These are phyloP conservation scores for Esox niger DNA, from an alignment of 2,113 vertebrate genomes.

Conservation along the genomic window DNA sequence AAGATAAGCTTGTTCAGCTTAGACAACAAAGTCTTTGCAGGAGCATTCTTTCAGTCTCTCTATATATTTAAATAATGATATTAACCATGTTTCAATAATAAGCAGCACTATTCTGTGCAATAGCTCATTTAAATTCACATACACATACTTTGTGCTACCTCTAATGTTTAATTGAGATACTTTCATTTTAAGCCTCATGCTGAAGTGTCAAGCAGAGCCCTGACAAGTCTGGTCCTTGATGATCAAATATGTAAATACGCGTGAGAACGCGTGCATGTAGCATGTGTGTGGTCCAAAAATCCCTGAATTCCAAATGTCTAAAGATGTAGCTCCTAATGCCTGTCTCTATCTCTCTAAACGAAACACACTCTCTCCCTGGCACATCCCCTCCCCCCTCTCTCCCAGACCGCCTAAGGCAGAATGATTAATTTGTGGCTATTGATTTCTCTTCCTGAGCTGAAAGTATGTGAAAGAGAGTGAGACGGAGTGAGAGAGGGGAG, in stretches of 20 bases:
- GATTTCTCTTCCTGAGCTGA: constrained; percentile 68
- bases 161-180: neutral
- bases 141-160: neutral
- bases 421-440: constrained; percentile 75
- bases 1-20: constrained; percentile 47
- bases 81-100: neutral
- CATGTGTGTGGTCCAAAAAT: constrained; percentile 22
- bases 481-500: constrained; percentile 17
- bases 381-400: constrained; percentile 13
- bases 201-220: neutral
- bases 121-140: neutral
- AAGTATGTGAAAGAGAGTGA: constrained; percentile 32
- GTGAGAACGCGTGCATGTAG: neutral
- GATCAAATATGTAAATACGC: neutral
- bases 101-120: neutral
- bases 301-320: constrained; percentile 26
- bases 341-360: constrained; percentile 37
- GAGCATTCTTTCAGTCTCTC: constrained; percentile 32
- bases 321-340: constrained; percentile 35
- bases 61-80: constrained; percentile 2
- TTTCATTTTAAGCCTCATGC: neutral
- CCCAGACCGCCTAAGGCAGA: constrained; percentile 47
- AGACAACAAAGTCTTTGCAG: constrained; percentile 50
- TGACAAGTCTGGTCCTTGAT: neutral
- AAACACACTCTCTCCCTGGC: constrained; percentile 19